Percentiles rank a stretch among this genome's conserved stretches.
Evolutionary conservation across 2,797 vertebrate species (phyloP).

Genomic region (Stomatorhinus walkeri): DNA sequence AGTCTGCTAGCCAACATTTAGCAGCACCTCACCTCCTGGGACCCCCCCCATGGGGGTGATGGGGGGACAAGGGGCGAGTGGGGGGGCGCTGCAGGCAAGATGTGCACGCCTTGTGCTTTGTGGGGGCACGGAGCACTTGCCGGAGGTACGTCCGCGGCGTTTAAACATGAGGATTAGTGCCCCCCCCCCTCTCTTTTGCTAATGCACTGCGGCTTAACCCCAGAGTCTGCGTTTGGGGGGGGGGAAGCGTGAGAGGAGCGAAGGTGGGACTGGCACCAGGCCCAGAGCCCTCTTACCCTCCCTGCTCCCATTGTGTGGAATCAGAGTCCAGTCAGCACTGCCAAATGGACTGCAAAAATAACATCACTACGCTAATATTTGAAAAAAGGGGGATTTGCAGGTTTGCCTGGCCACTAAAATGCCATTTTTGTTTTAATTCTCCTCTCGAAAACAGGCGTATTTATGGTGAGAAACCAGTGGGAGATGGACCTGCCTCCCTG

Average conservation of each 20-base stretch:
- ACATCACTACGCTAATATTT: constrained; percentile 28
- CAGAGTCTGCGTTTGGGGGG: background rate
- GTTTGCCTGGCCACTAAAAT: constrained; percentile 3
- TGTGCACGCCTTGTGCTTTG: background rate
- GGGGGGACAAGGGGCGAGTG: background rate
- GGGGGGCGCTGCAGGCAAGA: background rate
- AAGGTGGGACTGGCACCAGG: constrained; percentile 13
- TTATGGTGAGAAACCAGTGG: constrained; percentile 11
- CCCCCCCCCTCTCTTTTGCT: constrained; percentile 6
- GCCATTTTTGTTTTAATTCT: constrained; percentile 12
- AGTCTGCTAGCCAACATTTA: background rate
- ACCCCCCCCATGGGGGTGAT: background rate
- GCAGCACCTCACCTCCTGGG: background rate
- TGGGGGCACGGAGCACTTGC: background rate
- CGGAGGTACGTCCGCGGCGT: background rate
- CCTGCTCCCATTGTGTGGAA: constrained; percentile 10
- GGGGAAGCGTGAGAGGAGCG: background rate
- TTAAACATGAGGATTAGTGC: constrained; percentile 23
- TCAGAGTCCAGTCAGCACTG: background rate
- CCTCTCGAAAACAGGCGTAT: constrained; percentile 10
- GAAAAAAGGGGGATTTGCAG: constrained; percentile 27
- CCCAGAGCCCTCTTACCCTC: constrained; percentile 26
- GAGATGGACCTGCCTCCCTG: background rate
- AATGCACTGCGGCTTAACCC: constrained; percentile 24
- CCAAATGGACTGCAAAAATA: constrained; percentile 30